Percentiles rank a stretch among this genome's conserved stretches.
These are phyloP conservation scores for Rhincodon typus DNA, from an alignment of 2,797 vertebrate genomes.

Conservation along the genomic window DNA sequence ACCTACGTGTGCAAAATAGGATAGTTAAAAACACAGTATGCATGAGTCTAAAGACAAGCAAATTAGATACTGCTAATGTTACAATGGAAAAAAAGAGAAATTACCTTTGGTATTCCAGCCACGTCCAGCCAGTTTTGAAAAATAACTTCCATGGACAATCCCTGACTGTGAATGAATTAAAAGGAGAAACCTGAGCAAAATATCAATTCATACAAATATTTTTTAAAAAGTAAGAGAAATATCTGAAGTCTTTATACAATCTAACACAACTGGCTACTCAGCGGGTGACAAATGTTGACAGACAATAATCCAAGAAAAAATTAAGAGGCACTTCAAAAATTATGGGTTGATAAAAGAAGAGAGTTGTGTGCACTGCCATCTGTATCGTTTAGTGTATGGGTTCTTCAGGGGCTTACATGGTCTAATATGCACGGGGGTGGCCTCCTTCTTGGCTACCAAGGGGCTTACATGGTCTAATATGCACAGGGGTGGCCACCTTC, in stretches of 20 bases:
- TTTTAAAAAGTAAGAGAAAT: background rate
- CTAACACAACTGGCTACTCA: background rate
- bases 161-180: slow-evolving; percentile 58
- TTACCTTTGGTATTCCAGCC: slow-evolving; percentile 84
- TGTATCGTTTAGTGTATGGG: too few species aligned
- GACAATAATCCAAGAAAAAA: background rate
- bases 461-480: too few species aligned
- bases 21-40: background rate
- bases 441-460: too few species aligned
- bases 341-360: background rate
- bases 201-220: background rate
- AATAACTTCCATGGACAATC: slow-evolving; percentile 71
- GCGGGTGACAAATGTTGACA: background rate
- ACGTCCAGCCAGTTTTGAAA: slow-evolving; percentile 82
- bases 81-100: background rate
- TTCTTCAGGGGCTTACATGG: too few species aligned
- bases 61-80: background rate
- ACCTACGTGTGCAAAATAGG: background rate
- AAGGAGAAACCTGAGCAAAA: background rate
- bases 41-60: slow-evolving; percentile 4
- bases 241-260: background rate
- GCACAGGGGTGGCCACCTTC: too few species aligned
- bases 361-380: too few species aligned
- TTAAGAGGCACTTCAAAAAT: background rate
- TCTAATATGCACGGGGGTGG: too few species aligned